A percentile compares a stretch with the other conserved stretches of the same genome.
Evolutionary conservation across 2,113 vertebrate species (phyloP).

Genomic region (Piaya cayana): DNA sequence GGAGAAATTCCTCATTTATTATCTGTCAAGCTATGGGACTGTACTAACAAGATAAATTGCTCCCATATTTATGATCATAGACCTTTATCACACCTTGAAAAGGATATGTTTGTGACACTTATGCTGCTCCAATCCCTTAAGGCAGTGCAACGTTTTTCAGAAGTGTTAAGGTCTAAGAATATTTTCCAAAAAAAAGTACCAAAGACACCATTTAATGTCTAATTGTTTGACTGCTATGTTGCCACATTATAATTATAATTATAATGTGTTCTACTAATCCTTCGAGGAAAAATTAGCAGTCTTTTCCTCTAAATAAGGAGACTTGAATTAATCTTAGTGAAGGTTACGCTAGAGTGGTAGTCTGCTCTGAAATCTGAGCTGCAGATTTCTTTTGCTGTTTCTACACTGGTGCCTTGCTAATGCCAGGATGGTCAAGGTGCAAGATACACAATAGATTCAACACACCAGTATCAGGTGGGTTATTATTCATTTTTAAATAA

Average conservation of each 20-base stretch:
- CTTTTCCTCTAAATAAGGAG: constrained; percentile 14
- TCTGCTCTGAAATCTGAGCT: constrained; percentile 41
- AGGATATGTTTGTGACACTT: too few species aligned
- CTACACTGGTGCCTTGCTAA: constrained; percentile 28
- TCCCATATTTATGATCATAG: too few species aligned
- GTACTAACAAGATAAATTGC: too few species aligned
- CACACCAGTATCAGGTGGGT: neutral
- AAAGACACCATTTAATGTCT: neutral
- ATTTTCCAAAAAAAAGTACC: constrained; percentile 16
- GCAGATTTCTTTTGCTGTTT: constrained; percentile 23
- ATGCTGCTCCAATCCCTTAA: too few species aligned
- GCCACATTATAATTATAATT: constrained; percentile 65
- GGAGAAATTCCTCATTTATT: too few species aligned
- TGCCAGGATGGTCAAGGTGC: neutral
- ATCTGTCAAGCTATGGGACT: too few species aligned
- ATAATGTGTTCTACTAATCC: constrained; percentile 62
- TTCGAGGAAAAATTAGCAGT: neutral
- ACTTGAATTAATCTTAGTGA: neutral
- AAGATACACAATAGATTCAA: neutral
- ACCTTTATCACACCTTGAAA: too few species aligned
- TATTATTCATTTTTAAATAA: neutral
- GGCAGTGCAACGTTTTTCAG: too few species aligned
- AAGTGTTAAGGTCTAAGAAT: too few species aligned
- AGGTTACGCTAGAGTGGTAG: neutral
- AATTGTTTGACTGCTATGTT: constrained; percentile 43